These are phyloP conservation scores for Siniperca undulata DNA, from an alignment of 2,797 vertebrate species.

Conservation along the genomic window DNA sequence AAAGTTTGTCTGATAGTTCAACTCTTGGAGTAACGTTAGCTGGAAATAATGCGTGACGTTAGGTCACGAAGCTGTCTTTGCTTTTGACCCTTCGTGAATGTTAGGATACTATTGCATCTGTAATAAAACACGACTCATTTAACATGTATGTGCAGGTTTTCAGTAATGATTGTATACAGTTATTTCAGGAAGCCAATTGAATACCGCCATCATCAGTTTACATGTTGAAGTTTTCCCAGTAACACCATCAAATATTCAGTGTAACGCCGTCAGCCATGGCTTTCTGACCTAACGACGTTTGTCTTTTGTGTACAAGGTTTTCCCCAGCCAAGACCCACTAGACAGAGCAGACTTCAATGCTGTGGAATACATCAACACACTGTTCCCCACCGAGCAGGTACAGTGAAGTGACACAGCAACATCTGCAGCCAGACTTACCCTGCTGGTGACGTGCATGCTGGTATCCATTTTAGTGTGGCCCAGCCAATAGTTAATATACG, in stretches of 20 bases:
- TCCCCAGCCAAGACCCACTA: slow-evolving; percentile 96
- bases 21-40: fast-evolving
- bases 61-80: neutral
- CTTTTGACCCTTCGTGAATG: neutral
- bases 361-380: slow-evolving; percentile 97
- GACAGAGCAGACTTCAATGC: slow-evolving; percentile 98
- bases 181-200: neutral
- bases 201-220: neutral
- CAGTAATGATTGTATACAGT: neutral
- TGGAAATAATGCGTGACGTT: neutral
- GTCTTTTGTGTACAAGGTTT: slow-evolving; percentile 86
- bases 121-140: neutral
- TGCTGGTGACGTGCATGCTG: neutral
- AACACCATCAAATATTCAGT: neutral
- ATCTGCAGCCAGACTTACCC: neutral
- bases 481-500: too few relatives aligned
- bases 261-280: neutral
- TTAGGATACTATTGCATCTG: neutral
- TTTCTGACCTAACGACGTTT: neutral
- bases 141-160: neutral
- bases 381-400: slow-evolving; percentile 98
- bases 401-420: neutral
- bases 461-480: too few relatives aligned
- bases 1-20: neutral
- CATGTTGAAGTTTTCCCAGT: neutral